These are phyloP conservation scores for Imbricaverruca yamaguchii DNA, from an alignment of 2,888 invertebrate genomes.

Conservation along the genomic window DNA sequence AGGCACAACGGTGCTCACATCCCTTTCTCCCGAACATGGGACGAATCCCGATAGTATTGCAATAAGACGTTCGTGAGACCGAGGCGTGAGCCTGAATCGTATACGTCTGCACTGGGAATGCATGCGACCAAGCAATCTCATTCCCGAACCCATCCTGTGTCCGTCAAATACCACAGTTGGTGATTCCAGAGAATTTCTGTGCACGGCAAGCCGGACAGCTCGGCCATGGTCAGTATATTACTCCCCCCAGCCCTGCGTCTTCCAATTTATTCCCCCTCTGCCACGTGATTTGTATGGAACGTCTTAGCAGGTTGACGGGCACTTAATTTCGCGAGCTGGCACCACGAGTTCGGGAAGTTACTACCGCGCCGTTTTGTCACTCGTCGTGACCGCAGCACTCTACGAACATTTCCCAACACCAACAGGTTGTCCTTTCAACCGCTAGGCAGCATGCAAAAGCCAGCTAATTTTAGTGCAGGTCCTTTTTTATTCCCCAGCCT, in stretches of 20 bases:
- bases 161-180: not conserved
- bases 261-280: conserved; percentile 23
- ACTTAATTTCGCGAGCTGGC: not conserved
- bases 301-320: not conserved
- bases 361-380: not conserved
- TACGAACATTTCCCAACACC: not conserved
- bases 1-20: not conserved
- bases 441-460: not conserved
- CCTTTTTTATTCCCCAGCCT: conserved; percentile 20
- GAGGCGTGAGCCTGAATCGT: not conserved
- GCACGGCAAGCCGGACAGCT: not conserved
- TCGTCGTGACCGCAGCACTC: not conserved
- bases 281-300: conserved; percentile 21
- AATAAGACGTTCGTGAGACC: not conserved
- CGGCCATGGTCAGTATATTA: conserved; percentile 15
- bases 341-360: not conserved
- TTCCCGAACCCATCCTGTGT: not conserved
- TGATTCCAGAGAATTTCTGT: not conserved
- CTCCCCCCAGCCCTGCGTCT: conserved; percentile 18
- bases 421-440: not conserved
- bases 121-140: not conserved
- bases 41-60: not conserved
- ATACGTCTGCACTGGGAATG: not conserved
- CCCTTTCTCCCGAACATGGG: not conserved
- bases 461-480: not conserved